Percentiles rank a stretch among this genome's conserved stretches.
Evolutionary conservation across 2,797 vertebrate species (phyloP).

Genomic region (Parauchenoglanis punctatus): DNA sequence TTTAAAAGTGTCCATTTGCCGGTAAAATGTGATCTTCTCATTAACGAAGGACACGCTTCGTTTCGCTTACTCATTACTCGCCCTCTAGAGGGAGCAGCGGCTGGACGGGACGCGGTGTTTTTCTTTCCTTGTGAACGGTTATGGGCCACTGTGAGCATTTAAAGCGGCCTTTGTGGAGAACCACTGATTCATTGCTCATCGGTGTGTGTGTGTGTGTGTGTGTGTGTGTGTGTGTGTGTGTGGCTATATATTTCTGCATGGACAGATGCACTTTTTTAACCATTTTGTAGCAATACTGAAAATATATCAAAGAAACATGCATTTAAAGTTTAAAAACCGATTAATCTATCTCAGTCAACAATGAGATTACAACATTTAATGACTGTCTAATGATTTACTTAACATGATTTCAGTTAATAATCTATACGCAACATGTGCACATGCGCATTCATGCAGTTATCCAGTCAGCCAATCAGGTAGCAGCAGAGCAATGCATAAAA

Average conservation of each 20-base stretch:
- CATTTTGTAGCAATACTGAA: neutral
- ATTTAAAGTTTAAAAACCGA: neutral
- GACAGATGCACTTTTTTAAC: neutral
- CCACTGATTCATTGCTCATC: conserved; percentile 70
- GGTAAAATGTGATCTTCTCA: conserved; percentile 76
- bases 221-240: conserved; percentile 18
- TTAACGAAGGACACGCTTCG: conserved; percentile 76
- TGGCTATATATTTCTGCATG: conserved; percentile 55
- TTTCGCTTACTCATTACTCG: conserved; percentile 66
- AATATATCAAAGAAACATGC: neutral
- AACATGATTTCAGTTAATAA: neutral
- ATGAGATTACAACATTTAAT: neutral
- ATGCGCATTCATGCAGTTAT: neutral
- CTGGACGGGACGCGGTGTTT: conserved; percentile 50
- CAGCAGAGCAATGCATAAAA: neutral
- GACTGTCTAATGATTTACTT: neutral
- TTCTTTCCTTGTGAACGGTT: conserved; percentile 62
- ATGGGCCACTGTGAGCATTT: conserved; percentile 66
- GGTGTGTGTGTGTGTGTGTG: conserved; percentile 28
- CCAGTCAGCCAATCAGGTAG: neutral
- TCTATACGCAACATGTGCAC: neutral
- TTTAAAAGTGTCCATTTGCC: conserved; percentile 71
- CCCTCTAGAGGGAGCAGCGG: conserved; percentile 74
- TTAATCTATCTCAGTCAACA: neutral
- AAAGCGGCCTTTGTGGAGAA: conserved; percentile 68